Conservation (phyloP, 2,888 invertebrate genomes). For the Chesias legatella region DNA sequence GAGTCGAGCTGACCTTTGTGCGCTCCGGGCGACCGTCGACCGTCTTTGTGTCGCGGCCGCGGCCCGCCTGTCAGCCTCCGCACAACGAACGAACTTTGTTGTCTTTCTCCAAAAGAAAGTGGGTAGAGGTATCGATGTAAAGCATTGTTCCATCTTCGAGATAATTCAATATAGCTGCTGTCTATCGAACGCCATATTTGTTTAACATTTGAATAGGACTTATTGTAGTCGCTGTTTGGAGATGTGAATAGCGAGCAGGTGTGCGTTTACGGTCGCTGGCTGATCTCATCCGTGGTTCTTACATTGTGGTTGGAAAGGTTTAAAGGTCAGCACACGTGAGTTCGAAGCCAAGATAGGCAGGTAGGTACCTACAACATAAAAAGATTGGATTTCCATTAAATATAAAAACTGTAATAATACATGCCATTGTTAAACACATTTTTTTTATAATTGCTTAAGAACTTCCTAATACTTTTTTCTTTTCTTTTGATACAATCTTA, state of each 20-base stretch:
- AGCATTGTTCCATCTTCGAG: constrained; percentile 70
- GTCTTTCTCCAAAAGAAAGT: constrained; percentile 78
- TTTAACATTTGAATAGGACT: constrained; percentile 72
- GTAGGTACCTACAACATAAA: too few species aligned
- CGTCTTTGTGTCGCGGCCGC: constrained; percentile 74
- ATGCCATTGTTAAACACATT: too few species aligned
- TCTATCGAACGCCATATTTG: constrained; percentile 73
- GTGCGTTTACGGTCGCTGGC: constrained; percentile 53
- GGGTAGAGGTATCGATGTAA: constrained; percentile 67
- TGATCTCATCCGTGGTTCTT: constrained; percentile 30
- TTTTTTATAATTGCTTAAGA: too few species aligned
- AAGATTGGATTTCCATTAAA: too few species aligned
- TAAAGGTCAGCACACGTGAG: constrained; percentile 7
- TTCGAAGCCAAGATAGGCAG: too few species aligned
- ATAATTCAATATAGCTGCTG: constrained; percentile 77
- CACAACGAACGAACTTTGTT: constrained; percentile 70
- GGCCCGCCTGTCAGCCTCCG: constrained; percentile 67
- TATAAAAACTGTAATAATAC: too few species aligned
- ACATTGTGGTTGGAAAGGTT: constrained; percentile 3
- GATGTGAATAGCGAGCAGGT: constrained; percentile 64
- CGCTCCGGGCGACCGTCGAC: constrained; percentile 59
- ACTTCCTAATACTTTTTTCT: too few species aligned
- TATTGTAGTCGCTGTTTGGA: constrained; percentile 62
- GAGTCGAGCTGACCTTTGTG: constrained; percentile 71
- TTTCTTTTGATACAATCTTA: too few species aligned